phyloP scores from a whole-genome alignment of 2,888 invertebrate genomes.

The Coremacera marginata region DNA sequence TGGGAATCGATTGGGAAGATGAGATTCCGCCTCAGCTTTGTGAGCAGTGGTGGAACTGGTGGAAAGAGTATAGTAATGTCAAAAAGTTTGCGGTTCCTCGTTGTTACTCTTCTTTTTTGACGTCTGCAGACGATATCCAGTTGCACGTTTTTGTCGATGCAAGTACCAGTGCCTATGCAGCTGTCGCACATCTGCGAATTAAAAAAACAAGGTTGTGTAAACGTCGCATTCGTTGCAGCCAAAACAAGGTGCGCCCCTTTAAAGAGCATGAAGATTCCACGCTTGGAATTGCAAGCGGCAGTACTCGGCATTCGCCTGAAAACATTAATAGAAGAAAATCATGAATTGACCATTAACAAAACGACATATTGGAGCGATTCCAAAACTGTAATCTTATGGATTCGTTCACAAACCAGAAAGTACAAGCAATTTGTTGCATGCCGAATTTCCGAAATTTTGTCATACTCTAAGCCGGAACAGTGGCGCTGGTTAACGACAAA shows the following conservation, averaged over 20 bases:
- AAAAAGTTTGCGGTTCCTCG: slow-evolving; percentile 31
- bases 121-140: too few relatives aligned
- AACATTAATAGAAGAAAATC: slow-evolving; percentile 13
- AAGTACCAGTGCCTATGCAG: background rate
- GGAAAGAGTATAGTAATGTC: too few relatives aligned
- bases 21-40: slow-evolving; percentile 7
- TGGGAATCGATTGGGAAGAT: slow-evolving; percentile 41
- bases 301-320: slow-evolving; percentile 35
- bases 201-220: background rate
- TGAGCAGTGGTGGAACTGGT: too few relatives aligned
- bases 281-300: slow-evolving; percentile 42
- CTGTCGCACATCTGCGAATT: background rate
- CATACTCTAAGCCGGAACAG: background rate
- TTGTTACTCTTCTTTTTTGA: slow-evolving; percentile 18
- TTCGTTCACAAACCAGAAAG: slow-evolving; percentile 33
- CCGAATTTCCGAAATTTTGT: slow-evolving; percentile 41
- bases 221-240: background rate
- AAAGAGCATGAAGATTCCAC: slow-evolving; percentile 32
- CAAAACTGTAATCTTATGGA: slow-evolving; percentile 6
- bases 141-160: background rate
- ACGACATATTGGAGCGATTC: slow-evolving; percentile 3
- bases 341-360: slow-evolving; percentile 10
- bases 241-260: background rate
- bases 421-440: slow-evolving; percentile 25
- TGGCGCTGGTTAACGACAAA: too few relatives aligned